phyloP scores from a whole-genome alignment of 2,888 invertebrate genomes.

The Coremacera marginata region DNA sequence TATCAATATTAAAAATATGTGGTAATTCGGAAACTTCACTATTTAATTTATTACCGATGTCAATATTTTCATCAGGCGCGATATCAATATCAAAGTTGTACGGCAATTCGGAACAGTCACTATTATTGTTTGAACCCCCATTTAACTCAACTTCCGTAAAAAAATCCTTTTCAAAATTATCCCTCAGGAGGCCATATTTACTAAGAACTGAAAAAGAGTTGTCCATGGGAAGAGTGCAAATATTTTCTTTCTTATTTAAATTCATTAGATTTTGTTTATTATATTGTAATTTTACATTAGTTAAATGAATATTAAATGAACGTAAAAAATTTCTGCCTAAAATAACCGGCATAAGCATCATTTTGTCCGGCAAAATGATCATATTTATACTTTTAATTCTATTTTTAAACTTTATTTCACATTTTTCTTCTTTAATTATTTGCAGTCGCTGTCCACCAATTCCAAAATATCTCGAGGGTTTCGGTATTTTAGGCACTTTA shows the following conservation, averaged over 20 bases:
- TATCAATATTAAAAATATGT: constrained; percentile 6
- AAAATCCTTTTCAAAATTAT: too few species aligned
- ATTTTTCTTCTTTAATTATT: too few species aligned
- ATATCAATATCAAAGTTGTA: not conserved
- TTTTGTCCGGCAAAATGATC: constrained; percentile 35
- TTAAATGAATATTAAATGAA: constrained; percentile 31
- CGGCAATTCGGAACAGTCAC: not conserved
- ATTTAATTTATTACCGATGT: too few species aligned
- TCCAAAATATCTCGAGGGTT: not conserved
- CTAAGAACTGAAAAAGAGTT: not conserved
- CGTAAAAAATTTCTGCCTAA: constrained; percentile 35
- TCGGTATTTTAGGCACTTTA: constrained; percentile 24
- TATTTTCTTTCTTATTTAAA: not conserved
- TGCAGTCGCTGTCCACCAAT: not conserved
- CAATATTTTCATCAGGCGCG: too few species aligned
- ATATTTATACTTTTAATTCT: constrained; percentile 10
- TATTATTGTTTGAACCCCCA: too few species aligned
- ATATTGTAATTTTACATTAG: not conserved
- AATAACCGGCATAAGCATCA: constrained; percentile 35
- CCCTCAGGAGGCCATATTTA: too few species aligned
- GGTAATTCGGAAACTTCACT: not conserved
- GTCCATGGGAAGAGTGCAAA: not conserved
- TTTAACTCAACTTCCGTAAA: too few species aligned
- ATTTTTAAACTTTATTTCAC: constrained; percentile 32
- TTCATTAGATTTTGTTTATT: not conserved